Base-by-base conservation (phyloP, 2,888 invertebrate species). In the Tethea ocularis region DNA sequence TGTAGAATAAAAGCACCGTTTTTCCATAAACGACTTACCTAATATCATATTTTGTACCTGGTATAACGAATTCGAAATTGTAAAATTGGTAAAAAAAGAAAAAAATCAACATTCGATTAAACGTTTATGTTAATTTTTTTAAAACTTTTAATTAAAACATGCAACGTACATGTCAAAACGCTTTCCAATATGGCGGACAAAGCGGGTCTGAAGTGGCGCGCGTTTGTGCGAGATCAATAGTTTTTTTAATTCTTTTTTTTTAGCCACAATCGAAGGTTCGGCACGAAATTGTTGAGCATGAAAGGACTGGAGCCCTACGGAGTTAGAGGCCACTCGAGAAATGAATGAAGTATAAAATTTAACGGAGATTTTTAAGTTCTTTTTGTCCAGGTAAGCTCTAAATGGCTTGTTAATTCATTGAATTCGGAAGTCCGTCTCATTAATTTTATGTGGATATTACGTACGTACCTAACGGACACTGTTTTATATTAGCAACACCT, bases 111-210 rank as follows among this genome's bases (percentile, higher is more conserved):
- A 10, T 10, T 20, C 46, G 7, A 20, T 8, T 10, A 54, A 53
- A 52, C 29, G 56, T 51, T 38, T 3, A 15, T 2, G 3, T 1
- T n/a, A 38, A 38, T n/a, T 56, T 51, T 56, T 57, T 51, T 56
- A 51, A 29, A 29, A 55, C 57, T 58, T 56, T 52, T 57, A 53
- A 60, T 60, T 59, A 75, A 77, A 75, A 72, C 75, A 80, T 81
- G 78, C 82, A 83, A 77, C 81, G 75, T 77, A 76, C 78, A 84
- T 81, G 87, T 87, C 78, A 84, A 89, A 89, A 86, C 86, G 86
- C 83, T 87, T 90, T 89, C 85, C 88, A 91, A 88, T 79, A 91
- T 89, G 88, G 86, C 89, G 82, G 83, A 89, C 91, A 90, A 91
- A 87, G 87, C 78, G 76, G 64, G 82, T 83, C 85, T 92, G 84